Evolutionary conservation across 23 tunicate genomes (phyloP).

Genomic region (Ciona savignyi): DNA sequence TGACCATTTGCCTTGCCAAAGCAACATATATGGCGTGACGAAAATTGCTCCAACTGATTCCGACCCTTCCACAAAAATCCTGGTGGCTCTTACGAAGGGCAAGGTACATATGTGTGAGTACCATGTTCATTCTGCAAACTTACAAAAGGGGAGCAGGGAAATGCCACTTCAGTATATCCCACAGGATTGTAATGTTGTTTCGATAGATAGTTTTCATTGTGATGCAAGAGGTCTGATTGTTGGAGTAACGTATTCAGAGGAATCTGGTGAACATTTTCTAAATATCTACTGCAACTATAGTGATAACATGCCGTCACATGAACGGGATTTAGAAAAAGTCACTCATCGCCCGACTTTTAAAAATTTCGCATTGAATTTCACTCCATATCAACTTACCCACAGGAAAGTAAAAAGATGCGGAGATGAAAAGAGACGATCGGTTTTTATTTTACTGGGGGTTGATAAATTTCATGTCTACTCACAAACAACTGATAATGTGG

Average conservation of each 20-base stretch:
- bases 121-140: conserved; percentile 3
- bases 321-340: conserved; percentile 45
- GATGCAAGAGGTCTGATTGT: conserved; percentile 56
- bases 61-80: conserved; percentile 25
- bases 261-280: conserved; percentile 30
- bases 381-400: conserved; percentile 79
- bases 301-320: conserved; percentile 34
- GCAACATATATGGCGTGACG: conserved; percentile 59
- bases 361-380: conserved; percentile 42
- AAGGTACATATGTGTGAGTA: conserved; percentile 51
- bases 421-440: conserved; percentile 11
- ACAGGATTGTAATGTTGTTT: conserved; percentile 32
- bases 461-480: conserved; percentile 82
- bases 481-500: conserved; percentile 34
- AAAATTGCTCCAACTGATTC: conserved; percentile 5
- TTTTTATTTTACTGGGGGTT: conserved; percentile 69
- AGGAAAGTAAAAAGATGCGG: conserved; percentile 29
- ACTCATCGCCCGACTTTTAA: conserved; percentile 47
- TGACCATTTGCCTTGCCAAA: conserved; percentile 39
- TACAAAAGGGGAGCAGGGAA: conserved; percentile 25
- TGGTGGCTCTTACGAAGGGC: conserved; percentile 52
- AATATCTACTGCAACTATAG: conserved; percentile 71
- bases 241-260: conserved; percentile 62
- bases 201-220: conserved; percentile 64
- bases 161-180: conserved; percentile 65